Conservation (phyloP, 1,140 invertebrate genomes). For the Drusus annulatus region DNA sequence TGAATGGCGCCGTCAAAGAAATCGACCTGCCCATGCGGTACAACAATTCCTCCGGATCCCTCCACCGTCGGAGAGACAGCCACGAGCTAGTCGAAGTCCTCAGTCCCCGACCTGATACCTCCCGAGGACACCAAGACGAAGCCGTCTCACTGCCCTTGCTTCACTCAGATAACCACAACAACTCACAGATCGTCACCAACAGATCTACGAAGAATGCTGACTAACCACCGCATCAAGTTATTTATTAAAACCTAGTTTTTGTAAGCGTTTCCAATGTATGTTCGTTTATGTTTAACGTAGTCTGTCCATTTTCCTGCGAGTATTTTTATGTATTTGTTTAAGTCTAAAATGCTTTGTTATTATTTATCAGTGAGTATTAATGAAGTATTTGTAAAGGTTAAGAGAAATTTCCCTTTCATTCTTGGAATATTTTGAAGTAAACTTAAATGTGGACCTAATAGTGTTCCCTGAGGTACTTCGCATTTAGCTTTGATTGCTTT, state of each 20-base stretch:
- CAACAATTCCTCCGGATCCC: constrained; percentile 12
- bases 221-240: neutral
- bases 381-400: too few species aligned
- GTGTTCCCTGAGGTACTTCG: too few species aligned
- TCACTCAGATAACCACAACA: neutral
- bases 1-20: constrained; percentile 20
- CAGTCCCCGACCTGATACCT: constrained; percentile 19
- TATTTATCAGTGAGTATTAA: too few species aligned
- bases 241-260: constrained; percentile 24
- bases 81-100: constrained; percentile 52
- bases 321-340: neutral
- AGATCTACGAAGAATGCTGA: constrained; percentile 8
- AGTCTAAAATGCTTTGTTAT: too few species aligned
- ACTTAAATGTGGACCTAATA: too few species aligned
- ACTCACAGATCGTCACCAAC: constrained; percentile 20
- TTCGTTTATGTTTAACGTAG: neutral
- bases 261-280: constrained; percentile 5
- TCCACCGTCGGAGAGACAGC: constrained; percentile 22
- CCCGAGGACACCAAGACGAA: constrained; percentile 8
- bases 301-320: neutral
- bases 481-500: too few species aligned
- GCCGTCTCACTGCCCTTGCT: constrained; percentile 39
- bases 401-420: too few species aligned
- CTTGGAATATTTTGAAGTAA: too few species aligned
- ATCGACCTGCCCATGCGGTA: constrained; percentile 5